Evolutionary conservation across 2,113 vertebrate genomes (phyloP).

Genomic region (Zosterops hypoxanthus): DNA sequence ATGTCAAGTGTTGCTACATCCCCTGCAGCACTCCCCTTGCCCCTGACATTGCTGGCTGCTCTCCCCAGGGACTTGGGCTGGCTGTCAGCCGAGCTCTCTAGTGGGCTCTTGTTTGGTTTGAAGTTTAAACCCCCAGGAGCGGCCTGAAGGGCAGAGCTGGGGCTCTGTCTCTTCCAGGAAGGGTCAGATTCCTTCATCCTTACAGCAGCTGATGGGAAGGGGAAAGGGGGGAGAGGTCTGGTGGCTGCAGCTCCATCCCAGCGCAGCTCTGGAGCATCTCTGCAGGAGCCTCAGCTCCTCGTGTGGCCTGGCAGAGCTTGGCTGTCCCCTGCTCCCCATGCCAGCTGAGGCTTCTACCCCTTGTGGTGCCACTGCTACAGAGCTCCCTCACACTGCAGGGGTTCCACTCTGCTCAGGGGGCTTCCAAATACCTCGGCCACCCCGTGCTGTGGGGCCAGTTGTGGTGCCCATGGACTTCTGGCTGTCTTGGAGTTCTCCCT

Average conservation of each 20-base stretch:
- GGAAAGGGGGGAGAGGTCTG: not conserved
- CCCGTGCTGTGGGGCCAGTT: not conserved
- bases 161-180: not conserved
- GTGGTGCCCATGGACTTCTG: not conserved
- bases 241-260: not conserved
- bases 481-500: not conserved
- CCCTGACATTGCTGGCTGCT: not conserved
- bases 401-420: not conserved
- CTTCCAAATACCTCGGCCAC: not conserved
- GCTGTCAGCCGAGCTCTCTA: not conserved
- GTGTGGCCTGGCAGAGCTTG: not conserved
- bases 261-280: not conserved
- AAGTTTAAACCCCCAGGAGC: not conserved
- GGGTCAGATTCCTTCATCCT: not conserved
- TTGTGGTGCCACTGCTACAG: fast-evolving
- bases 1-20: not conserved
- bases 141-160: not conserved
- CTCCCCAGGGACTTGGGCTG: not conserved
- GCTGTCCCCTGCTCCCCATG: not conserved
- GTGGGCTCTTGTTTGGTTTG: not conserved
- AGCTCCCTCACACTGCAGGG: not conserved
- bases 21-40: fast-evolving
- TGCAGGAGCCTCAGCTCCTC: not conserved
- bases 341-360: not conserved
- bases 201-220: not conserved